Evolutionary conservation across 2,888 invertebrate genomes (phyloP), one percentile per base, ranked within the genome.

Genomic region (Coecobrya sp.): DNA sequence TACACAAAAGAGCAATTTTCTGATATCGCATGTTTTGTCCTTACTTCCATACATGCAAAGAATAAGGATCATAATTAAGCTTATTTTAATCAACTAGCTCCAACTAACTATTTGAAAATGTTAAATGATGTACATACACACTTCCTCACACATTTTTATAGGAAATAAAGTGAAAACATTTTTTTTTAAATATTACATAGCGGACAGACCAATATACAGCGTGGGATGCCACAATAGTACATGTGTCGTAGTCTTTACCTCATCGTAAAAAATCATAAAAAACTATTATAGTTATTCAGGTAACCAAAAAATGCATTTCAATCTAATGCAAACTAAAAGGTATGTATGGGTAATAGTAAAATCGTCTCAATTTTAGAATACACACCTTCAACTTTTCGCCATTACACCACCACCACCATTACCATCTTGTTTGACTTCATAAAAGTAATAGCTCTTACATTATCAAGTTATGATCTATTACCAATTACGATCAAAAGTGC

Each of bases 201-300:
- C n/a, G 10, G n/a, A 73, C 10, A 73, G 19, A 73, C 73, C 73
- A 73, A 36, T 16, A 52, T 52, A 11, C 25, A 81, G 27, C n/a
- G 19, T 81, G 81, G 81, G 81, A 55, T 81, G 27, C 81, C 81
- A 81, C 81, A 55, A 59, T 59, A 55, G 55, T 55, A 36, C 81
- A 59, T 81, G 36, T 30, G 73, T 19, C 45, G 19, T 55, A 81
- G 55, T 36, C 52, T 52, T 27, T 52, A 27, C 30, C 13, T 81
- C 81, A 59, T 30, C 55, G 16, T 10, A 27, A 81, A n/a, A 52
- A 49, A 36, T 59, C 30, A 16, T 59, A 27, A 36, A 10, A 42
- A 13, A 49, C 19, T 76, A 76, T 42, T 52, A 79, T 25, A 81
- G n/a, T n/a, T n/a, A n/a, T n/a, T n/a, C 59, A 73, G 22, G 22